Base-by-base conservation (phyloP, 2,113 vertebrate species). In the Mastomys coucha region DNA sequence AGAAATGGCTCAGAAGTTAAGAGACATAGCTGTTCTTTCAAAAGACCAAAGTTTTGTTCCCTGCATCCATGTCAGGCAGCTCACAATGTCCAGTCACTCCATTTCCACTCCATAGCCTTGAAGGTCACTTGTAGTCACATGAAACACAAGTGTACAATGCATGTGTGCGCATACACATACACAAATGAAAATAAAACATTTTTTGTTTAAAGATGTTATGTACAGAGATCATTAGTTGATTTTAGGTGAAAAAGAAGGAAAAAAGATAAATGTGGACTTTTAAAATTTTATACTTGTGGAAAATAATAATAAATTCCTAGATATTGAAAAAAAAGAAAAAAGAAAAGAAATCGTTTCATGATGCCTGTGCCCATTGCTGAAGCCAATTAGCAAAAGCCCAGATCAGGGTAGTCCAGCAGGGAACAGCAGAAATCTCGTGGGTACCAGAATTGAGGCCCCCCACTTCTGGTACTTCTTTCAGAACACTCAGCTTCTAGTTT, bases 291-390 rank as follows among this genome's bases (percentile, higher is more conserved):
- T 69, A 49, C 45, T 58, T 77, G 11, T 22, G 24, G 33, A 70
- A 95, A 93, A 95, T 4, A 10, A 72, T 16, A 93, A 72, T 16
- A 92, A 88, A 76, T 10, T 85, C 14, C 28, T 73, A 92, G 93
- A 93, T 73, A 13, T 39, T 89, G 45, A 45, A 45, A 45, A 45
- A 45, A 45, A 45, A 45, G 5, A 45, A 45, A 45, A 45, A 89
- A 69, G n/a, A 69, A 86, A 31, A 63, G 31, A 39, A 26, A 5
- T 75, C 87, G 70, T 13, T 82, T 11, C 3, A 19, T 2, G 20
- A 31, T 58, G 22, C 42, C 56, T 56, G 5, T 58, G 33, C n/a
- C 72, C 81, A 11, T 67, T 93, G 84, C 17, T 63, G 10, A 31
- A 58, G 67, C 49, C 56, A 80, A 80, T n/a, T n/a, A 91, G 78